Base-by-base conservation (phyloP, 2,113 vertebrate genomes). In the Panurus biarmicus region DNA sequence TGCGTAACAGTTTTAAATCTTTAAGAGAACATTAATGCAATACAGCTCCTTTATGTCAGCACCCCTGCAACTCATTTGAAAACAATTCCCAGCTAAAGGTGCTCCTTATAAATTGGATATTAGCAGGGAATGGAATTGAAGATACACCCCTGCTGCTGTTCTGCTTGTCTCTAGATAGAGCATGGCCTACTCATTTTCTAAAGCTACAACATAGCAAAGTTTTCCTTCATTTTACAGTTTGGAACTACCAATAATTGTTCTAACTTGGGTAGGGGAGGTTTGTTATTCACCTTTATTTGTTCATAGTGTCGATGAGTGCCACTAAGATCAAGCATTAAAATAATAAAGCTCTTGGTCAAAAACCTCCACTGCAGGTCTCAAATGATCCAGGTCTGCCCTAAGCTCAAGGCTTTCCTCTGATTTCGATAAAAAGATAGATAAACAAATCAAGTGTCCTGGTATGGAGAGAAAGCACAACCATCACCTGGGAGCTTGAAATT, bases 1-100 rank as follows among this genome's bases (percentile, higher is more conserved):
- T 96, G 73, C 33, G 0, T 96, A 96, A 96, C 81, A 80, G 75
- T 89, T 96, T 87, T 94, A 78, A 91, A 92, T 84, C 89, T 93
- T 87, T 73, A 77, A 69, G 74, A 78, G 86, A 80, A 82, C 71
- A 58, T 50, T 72, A 90, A 88, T 84, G 86, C 72, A 79, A 75
- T 35, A 9, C 65, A 90, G 86, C 82, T 95, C 69, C 22, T 91
- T 89, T 66, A n/a, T 77, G 69, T 74, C 60, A 47, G 53, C 40
- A 83, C 66, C 58, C 60, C 76, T 33, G 10, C 44, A 88, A 70
- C 47, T 72, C 47, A 38, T 71, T 3, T 20, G 58, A 79, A 85
- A 75, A 78, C 70, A 90, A 82, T 69, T 80, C 87, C 77, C 77
- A 87, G 61, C 58, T 60, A 42, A 74, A 89, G 76, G 50, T 89